These are phyloP conservation scores for Limnothrissa miodon DNA, from an alignment of 2,113 vertebrate species.

Conservation along the genomic window DNA sequence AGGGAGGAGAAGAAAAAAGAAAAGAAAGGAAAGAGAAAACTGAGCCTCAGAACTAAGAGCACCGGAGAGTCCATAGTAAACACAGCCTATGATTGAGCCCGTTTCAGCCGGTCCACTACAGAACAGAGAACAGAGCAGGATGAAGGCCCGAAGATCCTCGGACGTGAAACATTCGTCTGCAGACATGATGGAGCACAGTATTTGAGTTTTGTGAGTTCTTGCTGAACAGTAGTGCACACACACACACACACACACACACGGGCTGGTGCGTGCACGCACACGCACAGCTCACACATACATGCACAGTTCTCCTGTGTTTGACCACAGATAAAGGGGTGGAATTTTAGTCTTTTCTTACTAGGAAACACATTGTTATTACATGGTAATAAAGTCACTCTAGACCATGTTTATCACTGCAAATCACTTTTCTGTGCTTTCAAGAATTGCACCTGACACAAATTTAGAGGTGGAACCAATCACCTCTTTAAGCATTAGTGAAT, in stretches of 20 bases:
- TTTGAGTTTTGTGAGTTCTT: background rate
- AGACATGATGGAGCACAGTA: background rate
- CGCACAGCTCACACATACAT: background rate
- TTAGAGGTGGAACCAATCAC: background rate
- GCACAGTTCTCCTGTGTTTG: background rate
- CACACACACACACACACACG: background rate
- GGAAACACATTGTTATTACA: background rate
- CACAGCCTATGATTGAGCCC: background rate
- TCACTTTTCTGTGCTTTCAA: background rate
- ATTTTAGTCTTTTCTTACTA: background rate
- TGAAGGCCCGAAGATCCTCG: background rate
- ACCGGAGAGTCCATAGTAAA: background rate
- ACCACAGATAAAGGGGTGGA: background rate
- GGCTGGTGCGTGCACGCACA: background rate
- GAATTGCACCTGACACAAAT: background rate
- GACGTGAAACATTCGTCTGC: background rate
- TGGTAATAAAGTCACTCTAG: background rate
- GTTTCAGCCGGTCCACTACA: background rate
- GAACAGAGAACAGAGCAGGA: background rate
- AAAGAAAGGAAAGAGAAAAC: background rate
- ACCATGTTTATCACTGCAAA: background rate
- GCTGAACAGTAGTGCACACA: background rate
- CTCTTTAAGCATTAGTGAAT: background rate
- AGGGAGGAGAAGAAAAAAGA: background rate
- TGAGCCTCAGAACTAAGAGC: background rate